Percentiles rank a stretch among this genome's conserved stretches.
Conservation (phyloP, 35 echinoderm and acorn worm genomes). For the Apostichopus parvimensis region DNA sequence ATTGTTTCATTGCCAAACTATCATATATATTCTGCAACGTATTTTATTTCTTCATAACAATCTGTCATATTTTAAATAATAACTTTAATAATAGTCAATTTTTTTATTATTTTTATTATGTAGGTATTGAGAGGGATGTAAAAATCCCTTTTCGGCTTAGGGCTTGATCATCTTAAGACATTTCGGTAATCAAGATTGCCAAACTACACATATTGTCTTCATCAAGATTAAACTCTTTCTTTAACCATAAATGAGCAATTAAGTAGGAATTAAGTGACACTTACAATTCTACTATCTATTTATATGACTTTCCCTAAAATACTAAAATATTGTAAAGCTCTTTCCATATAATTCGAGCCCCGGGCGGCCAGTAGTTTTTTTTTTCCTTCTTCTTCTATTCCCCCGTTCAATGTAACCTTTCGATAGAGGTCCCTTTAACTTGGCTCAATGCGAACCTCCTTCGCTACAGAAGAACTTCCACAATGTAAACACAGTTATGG, state of each 20-base stretch:
- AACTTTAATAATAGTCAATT: too few relatives aligned
- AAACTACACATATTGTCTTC: background rate
- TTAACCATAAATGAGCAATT: background rate
- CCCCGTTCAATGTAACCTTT: constrained; percentile 6
- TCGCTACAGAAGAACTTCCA: constrained; percentile 1
- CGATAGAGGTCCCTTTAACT: background rate
- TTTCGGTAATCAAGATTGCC: background rate
- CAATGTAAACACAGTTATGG: constrained; percentile 54
- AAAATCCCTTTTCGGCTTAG: background rate
- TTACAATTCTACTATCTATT: background rate
- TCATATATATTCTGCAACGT: too few relatives aligned
- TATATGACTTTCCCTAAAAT: constrained; percentile 5
- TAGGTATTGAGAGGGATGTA: background rate
- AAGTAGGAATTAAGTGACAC: constrained; percentile 2
- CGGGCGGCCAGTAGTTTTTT: background rate
- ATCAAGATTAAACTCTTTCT: background rate
- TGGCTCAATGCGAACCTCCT: background rate
- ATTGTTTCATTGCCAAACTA: too few relatives aligned
- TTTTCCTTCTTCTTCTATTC: background rate
- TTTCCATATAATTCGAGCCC: background rate
- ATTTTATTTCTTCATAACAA: too few relatives aligned
- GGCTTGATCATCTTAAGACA: background rate
- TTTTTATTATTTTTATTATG: background rate
- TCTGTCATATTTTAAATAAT: too few relatives aligned
- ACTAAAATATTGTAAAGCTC: background rate